Conservation (phyloP, 2,797 vertebrate genomes). For the Sebastes matsubarae region DNA sequence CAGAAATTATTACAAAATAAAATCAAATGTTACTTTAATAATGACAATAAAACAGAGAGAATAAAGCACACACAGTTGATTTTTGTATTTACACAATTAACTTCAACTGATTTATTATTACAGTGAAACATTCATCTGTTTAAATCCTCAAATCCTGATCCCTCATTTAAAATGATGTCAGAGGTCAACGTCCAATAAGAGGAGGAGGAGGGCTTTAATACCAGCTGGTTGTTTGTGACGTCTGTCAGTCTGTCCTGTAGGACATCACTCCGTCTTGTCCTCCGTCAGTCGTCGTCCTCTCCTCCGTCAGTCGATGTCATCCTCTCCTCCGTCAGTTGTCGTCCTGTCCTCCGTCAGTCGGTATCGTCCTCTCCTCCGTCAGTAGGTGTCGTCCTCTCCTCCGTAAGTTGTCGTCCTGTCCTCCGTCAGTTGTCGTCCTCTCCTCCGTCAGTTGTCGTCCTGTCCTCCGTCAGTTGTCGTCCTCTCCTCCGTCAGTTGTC, state of each 20-base stretch:
- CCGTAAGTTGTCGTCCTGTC: neutral
- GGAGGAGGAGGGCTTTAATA: neutral
- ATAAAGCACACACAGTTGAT: conserved; percentile 23
- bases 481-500: no score
- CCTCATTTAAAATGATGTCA: neutral
- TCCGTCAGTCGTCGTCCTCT: no score
- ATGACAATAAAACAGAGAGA: neutral
- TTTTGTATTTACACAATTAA: conserved; percentile 29
- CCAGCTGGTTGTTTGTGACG: no score
- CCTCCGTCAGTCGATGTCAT: no score
- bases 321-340: conserved; percentile 49
- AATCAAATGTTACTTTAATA: no score
- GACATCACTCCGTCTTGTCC: no score
- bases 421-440: neutral
- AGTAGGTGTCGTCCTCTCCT: neutral
- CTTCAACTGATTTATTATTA: conserved; percentile 11
- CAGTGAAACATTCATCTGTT: conserved; percentile 29
- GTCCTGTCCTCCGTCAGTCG: neutral
- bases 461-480: neutral
- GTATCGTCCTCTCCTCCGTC: neutral
- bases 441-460: neutral
- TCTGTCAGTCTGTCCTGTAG: no score
- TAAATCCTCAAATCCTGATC: neutral
- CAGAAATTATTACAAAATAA: no score
- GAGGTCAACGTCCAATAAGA: neutral